These are phyloP conservation scores for Axis porcinus DNA, from an alignment of 2,113 vertebrate species.

Conservation along the genomic window DNA sequence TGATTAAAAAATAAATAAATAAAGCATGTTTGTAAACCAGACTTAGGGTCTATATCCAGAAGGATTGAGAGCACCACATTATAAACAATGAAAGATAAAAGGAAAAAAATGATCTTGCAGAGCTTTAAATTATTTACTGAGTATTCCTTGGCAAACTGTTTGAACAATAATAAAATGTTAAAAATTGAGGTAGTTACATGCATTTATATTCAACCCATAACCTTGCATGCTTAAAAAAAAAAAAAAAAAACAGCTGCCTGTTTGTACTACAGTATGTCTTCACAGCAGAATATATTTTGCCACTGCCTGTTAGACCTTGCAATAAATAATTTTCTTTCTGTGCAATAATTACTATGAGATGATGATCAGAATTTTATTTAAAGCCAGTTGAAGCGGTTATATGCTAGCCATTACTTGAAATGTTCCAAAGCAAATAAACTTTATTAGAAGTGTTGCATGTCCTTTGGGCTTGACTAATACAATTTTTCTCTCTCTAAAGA, in stretches of 20 bases:
- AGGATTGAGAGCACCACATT: not conserved
- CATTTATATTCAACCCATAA: slow-evolving; percentile 27
- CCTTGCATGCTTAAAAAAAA: not conserved
- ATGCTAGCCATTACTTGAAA: slow-evolving; percentile 5
- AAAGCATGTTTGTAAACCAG: not conserved
- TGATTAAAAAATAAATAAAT: not conserved
- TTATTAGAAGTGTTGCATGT: slow-evolving; percentile 36
- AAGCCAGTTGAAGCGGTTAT: slow-evolving; percentile 28
- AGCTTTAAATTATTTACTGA: slow-evolving; percentile 15
- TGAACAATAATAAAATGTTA: slow-evolving; percentile 16
- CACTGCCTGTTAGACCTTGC: not conserved
- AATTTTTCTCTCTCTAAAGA: slow-evolving; percentile 50
- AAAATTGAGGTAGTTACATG: slow-evolving; percentile 4
- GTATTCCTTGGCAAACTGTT: not conserved
- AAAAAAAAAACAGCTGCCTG: not conserved
- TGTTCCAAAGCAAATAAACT: slow-evolving; percentile 37
- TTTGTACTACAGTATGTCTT: not conserved
- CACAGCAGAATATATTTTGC: not conserved
- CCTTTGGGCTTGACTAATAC: slow-evolving; percentile 20
- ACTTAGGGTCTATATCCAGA: not conserved
- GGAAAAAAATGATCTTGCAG: not conserved
- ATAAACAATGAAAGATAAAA: not conserved
- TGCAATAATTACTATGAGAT: slow-evolving; percentile 50
- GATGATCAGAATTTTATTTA: slow-evolving; percentile 64
- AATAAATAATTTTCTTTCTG: slow-evolving; percentile 53